Base-by-base conservation (phyloP, 2,113 vertebrate genomes). In the Rostratula benghalensis region DNA sequence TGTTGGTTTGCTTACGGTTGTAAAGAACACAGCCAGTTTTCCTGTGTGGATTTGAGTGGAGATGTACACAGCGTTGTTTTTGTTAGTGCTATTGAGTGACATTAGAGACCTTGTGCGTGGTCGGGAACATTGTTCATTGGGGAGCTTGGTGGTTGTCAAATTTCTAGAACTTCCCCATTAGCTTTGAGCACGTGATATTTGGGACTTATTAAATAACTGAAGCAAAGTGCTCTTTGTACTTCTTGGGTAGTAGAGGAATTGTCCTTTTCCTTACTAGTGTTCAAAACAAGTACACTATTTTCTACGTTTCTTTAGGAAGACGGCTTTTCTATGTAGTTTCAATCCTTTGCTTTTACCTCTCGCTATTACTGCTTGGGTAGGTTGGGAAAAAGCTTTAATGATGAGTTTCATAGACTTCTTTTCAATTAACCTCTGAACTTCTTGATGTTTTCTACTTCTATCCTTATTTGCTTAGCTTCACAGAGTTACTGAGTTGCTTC, bases 371-470 rank as follows among this genome's bases (percentile, higher is more conserved):
- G 57, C 61, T 90, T 61, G 82, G 8, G 27, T 85, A 75, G 78
- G 17, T 53, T 94, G 67, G 63, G 63, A 80, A 85, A 41, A 74
- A 8, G 18, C 60, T 79, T 80, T 70, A 73, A 45, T 69, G 35
- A 71, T 59, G 46, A 79, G 59, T 53, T 96, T 85, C 35, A 18
- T 53, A n/a, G 77, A 54, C n/a, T 91, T 63, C 15, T 90, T 74
- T 83, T 88, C 78, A 91, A 61, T 94, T 95, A 93, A 69, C 90
- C 75, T 95, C 59, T 95, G 68, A 93, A 90, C 87, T 81, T 86
- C 10, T 8, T 46, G 20, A n/a, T 80, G n/a, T 90, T 63, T 77
- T 56, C 39, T 21, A 13, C 25, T 85, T 75, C 69, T 83, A 7
- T 39, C 24, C 17, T 57, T 94, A 79, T 87, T 85, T 94, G 51